These are phyloP conservation scores for Folsomia manolachei DNA, from an alignment of 2,888 invertebrate genomes.

Conservation along the genomic window DNA sequence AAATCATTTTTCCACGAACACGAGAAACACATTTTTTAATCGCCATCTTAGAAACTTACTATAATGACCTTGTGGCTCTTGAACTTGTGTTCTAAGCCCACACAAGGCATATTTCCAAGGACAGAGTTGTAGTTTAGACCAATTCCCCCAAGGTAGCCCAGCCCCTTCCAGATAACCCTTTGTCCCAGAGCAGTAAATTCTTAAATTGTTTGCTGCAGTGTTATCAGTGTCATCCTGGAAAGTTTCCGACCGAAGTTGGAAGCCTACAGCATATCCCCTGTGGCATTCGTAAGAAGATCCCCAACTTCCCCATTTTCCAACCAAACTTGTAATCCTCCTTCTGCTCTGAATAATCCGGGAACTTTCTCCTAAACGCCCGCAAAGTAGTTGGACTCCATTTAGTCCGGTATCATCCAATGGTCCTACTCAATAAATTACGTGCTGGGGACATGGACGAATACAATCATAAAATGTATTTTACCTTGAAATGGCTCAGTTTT, in stretches of 20 bases:
- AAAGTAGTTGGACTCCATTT: conserved; percentile 34
- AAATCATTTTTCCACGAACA: not conserved
- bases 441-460: not conserved
- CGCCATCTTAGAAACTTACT: too few relatives aligned
- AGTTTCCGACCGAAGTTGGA: conserved; percentile 41
- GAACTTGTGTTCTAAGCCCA: conserved; percentile 39
- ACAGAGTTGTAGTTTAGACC: conserved; percentile 39
- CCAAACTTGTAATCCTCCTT: conserved; percentile 28
- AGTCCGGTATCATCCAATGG: conserved; percentile 37
- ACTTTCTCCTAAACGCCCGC: conserved; percentile 23
- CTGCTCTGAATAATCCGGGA: conserved; percentile 21
- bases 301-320: conserved; percentile 41
- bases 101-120: conserved; percentile 34
- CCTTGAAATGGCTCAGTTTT: conserved; percentile 37
- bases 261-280: conserved; percentile 35
- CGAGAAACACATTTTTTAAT: too few relatives aligned
- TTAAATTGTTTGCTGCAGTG: conserved; percentile 31
- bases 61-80: not conserved
- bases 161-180: conserved; percentile 37
- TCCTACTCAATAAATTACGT: conserved; percentile 1
- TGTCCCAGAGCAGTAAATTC: conserved; percentile 30
- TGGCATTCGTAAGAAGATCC: conserved; percentile 39
- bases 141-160: conserved; percentile 37
- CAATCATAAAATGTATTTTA: not conserved
- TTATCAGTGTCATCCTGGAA: conserved; percentile 37